phyloP scores from a whole-genome alignment of 2,113 vertebrate genomes.

The Micromys minutus region DNA sequence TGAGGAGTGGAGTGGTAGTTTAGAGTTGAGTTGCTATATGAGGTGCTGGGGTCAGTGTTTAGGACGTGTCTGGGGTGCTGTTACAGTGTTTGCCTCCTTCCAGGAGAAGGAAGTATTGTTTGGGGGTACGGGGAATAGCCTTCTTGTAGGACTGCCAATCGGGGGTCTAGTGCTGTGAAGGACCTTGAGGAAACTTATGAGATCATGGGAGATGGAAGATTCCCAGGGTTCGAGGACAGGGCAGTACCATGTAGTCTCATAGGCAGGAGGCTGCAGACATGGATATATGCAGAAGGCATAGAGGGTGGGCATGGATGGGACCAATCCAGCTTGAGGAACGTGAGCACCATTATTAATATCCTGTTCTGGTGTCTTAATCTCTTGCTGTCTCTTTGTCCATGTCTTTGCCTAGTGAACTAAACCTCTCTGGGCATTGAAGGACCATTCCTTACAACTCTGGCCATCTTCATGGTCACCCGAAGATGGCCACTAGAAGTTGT shows the following conservation, averaged over 20 bases:
- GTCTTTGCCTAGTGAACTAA: background rate
- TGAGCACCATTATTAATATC: accelerated
- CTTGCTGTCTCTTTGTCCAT: accelerated
- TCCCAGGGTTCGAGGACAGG: accelerated
- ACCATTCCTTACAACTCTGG: background rate
- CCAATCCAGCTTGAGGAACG: accelerated
- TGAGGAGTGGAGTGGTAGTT: too few relatives aligned
- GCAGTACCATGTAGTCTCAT: too few relatives aligned
- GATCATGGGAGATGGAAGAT: too few relatives aligned
- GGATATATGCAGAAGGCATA: accelerated
- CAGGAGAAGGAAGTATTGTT: background rate
- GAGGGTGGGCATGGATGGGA: background rate
- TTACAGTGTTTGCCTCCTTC: background rate
- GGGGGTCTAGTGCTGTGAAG: too few relatives aligned
- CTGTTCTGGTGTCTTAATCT: background rate
- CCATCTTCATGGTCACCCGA: accelerated
- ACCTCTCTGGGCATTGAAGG: background rate
- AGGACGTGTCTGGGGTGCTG: too few relatives aligned
- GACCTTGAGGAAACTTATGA: background rate
- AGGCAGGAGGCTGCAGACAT: background rate
- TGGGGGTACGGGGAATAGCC: background rate
- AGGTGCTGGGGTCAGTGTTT: background rate
- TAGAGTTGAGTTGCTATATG: too few relatives aligned
- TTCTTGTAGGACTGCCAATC: background rate
- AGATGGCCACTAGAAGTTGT: background rate